Evolutionary conservation across 2,797 vertebrate genomes (phyloP).

Genomic region (Morus bassanus): DNA sequence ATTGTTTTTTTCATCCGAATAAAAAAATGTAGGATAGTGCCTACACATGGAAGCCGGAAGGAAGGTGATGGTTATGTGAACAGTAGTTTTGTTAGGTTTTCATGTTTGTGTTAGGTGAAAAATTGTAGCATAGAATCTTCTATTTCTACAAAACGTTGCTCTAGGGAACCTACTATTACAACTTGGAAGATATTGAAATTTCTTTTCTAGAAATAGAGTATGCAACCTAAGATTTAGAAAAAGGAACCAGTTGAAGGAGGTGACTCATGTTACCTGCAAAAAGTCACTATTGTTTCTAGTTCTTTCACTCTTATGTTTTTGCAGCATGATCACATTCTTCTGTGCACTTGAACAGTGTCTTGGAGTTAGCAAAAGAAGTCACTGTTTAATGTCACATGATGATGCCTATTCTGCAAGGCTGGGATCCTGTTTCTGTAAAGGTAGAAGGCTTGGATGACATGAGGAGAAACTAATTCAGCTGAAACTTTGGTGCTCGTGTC

Average conservation of each 20-base stretch:
- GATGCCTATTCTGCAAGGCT: background rate
- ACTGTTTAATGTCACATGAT: background rate
- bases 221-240: background rate
- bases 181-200: background rate
- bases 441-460: background rate
- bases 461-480: background rate
- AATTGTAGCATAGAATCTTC: background rate
- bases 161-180: background rate
- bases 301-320: background rate
- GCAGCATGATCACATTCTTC: background rate
- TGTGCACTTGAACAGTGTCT: background rate
- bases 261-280: background rate
- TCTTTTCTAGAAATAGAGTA: background rate
- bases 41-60: background rate
- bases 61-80: background rate
- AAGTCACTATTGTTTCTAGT: background rate
- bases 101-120: background rate
- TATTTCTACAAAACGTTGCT: background rate
- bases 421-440: background rate
- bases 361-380: background rate
- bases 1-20: background rate
- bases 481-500: background rate
- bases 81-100: background rate
- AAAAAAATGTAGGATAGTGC: background rate
- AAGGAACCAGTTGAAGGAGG: background rate